A percentile compares a stretch with the other conserved stretches of the same genome.
Conservation (phyloP, 2,113 vertebrate genomes). For the Candoia aspera region DNA sequence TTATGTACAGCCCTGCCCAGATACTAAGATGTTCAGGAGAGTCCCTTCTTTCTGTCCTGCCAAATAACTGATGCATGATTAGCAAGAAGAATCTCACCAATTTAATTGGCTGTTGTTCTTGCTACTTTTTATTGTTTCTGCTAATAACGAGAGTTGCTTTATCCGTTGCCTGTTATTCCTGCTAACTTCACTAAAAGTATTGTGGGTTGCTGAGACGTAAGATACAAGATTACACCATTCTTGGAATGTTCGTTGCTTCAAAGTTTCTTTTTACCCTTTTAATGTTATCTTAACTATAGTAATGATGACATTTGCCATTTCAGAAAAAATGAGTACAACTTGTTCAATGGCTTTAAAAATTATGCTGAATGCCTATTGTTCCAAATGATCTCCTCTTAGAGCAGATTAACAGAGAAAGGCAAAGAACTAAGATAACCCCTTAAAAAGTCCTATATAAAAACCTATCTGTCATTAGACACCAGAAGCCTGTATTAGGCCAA, state of each 20-base stretch:
- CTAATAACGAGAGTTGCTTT: background rate
- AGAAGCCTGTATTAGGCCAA: background rate
- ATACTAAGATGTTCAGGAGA: background rate
- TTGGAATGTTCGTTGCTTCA: background rate
- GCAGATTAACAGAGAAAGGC: conserved; percentile 22
- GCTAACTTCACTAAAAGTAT: background rate
- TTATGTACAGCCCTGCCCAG: background rate
- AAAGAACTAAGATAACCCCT: background rate
- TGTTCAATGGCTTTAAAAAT: conserved; percentile 27
- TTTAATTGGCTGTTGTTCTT: background rate
- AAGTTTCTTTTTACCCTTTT: background rate
- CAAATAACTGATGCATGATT: background rate
- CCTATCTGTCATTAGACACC: conserved; percentile 42
- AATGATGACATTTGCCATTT: background rate
- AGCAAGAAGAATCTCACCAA: background rate
- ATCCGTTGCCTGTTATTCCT: background rate
- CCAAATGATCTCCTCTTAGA: background rate
- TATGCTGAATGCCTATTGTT: background rate
- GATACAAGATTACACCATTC: background rate
- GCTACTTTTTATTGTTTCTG: background rate
- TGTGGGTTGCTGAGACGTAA: background rate
- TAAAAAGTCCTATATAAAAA: background rate
- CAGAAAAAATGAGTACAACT: background rate
- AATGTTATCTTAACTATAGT: background rate
- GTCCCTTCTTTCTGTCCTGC: background rate